Percentiles rank a stretch among this genome's conserved stretches.
Evolutionary conservation across 1,140 invertebrate genomes (phyloP).

Genomic region (Adelges cooleyi): DNA sequence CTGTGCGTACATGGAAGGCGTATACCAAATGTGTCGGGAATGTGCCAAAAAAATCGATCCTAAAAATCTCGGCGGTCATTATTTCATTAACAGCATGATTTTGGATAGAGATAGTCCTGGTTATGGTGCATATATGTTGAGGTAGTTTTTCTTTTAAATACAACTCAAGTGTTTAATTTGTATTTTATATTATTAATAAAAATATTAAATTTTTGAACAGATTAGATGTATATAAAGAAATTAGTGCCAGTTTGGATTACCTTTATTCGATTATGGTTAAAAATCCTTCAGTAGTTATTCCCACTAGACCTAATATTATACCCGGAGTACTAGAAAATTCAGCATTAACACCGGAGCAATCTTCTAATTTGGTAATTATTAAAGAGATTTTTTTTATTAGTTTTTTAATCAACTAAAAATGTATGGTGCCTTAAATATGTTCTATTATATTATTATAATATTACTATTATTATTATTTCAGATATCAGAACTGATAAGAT

Average conservation of each 20-base stretch:
- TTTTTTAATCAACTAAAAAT: background rate
- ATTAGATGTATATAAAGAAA: slow-evolving; percentile 79
- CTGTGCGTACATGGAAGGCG: slow-evolving; percentile 70
- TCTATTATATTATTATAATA: background rate
- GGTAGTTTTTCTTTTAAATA: slow-evolving; percentile 39
- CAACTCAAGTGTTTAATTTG: background rate
- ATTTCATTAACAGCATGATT: slow-evolving; percentile 67
- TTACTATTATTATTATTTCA: background rate
- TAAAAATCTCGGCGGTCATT: slow-evolving; percentile 75
- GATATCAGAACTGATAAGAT: slow-evolving; percentile 29
- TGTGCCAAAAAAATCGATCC: slow-evolving; percentile 79
- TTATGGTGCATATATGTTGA: slow-evolving; percentile 53
- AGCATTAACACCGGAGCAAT: background rate
- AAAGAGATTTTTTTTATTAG: background rate
- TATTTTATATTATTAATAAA: background rate
- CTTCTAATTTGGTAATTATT: slow-evolving; percentile 14
- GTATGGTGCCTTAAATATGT: too few species aligned
- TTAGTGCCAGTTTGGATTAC: slow-evolving; percentile 66
- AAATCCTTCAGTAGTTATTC: slow-evolving; percentile 18
- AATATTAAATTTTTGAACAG: slow-evolving; percentile 42
- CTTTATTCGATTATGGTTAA: slow-evolving; percentile 43
- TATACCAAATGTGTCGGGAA: slow-evolving; percentile 74
- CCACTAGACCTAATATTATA: slow-evolving; percentile 9
- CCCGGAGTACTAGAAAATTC: background rate
- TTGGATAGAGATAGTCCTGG: slow-evolving; percentile 66